Evolutionary conservation across 2,113 vertebrate genomes (phyloP).

Genomic region (Pterocles gutturalis): DNA sequence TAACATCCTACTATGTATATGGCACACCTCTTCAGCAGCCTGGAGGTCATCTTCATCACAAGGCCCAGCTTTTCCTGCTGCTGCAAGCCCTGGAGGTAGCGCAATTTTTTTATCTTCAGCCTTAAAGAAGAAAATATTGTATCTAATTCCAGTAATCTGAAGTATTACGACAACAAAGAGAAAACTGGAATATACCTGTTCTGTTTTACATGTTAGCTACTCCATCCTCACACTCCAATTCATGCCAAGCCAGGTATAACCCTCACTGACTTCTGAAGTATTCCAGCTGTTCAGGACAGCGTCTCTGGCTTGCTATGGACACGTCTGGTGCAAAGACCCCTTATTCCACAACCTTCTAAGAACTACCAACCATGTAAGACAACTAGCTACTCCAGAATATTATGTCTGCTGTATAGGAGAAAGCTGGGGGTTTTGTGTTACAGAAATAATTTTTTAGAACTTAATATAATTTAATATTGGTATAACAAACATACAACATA

Average conservation of each 20-base stretch:
- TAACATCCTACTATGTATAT: background rate
- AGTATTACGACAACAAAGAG: background rate
- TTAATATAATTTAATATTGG: background rate
- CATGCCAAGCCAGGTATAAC: background rate
- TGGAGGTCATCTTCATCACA: slow-evolving; percentile 88
- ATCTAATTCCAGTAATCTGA: background rate
- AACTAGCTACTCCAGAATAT: background rate
- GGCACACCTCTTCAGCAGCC: slow-evolving; percentile 89
- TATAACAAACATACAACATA: background rate
- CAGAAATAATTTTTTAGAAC: accelerated
- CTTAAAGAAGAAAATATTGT: slow-evolving; percentile 54
- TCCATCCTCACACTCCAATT: background rate
- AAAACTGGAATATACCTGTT: background rate
- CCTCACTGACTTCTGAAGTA: background rate
- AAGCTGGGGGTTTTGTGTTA: background rate
- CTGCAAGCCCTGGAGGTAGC: slow-evolving; percentile 63
- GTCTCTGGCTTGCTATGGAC: background rate
- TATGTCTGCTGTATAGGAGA: background rate
- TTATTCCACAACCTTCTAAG: background rate
- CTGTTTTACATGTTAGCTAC: background rate
- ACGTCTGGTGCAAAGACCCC: background rate
- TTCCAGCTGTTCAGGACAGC: background rate
- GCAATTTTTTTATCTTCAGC: slow-evolving; percentile 81
- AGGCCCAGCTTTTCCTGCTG: slow-evolving; percentile 77
- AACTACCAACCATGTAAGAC: background rate